A percentile compares a stretch with the other conserved stretches of the same genome.
Conservation (phyloP, 64 coral and sea anemone species). For the Trachythela sp. region DNA sequence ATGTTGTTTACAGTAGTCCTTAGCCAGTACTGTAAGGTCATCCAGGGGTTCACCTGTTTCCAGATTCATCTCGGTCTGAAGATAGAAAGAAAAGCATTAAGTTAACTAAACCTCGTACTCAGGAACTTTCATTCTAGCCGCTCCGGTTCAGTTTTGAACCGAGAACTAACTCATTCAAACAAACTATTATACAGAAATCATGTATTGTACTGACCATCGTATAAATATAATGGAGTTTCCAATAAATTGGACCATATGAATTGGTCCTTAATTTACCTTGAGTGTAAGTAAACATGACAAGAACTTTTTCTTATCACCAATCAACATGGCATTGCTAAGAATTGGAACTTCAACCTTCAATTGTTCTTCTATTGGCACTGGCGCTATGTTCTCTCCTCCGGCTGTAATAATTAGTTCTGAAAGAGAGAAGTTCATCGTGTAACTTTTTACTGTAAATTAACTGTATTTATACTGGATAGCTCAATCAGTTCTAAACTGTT, state of each 20-base stretch:
- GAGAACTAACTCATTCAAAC: too few relatives aligned
- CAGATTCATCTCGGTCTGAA: conserved; percentile 65
- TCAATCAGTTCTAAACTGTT: neutral
- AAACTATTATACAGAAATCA: too few relatives aligned
- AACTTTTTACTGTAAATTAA: neutral
- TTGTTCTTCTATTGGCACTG: conserved; percentile 71
- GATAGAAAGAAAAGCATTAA: neutral
- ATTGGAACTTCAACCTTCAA: conserved; percentile 74
- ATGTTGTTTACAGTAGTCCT: conserved; percentile 62
- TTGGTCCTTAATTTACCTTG: conserved; percentile 58
- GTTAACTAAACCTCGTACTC: neutral
- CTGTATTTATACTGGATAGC: neutral
- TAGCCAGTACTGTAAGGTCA: conserved; percentile 49
- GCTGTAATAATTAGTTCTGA: conserved; percentile 94
- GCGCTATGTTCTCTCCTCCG: conserved; percentile 84
- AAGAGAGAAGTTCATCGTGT: too few relatives aligned
- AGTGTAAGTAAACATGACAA: conserved; percentile 73
- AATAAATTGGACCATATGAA: too few relatives aligned
- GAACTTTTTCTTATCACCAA: conserved; percentile 94
- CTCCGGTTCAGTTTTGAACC: too few relatives aligned
- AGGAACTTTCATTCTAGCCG: too few relatives aligned
- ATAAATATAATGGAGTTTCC: too few relatives aligned
- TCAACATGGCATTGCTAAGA: conserved; percentile 76
- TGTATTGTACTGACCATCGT: too few relatives aligned
- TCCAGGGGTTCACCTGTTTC: conserved; percentile 65